Base-by-base conservation (phyloP, 35 echinoderm and acorn worm species). In the Acanthaster planci region DNA sequence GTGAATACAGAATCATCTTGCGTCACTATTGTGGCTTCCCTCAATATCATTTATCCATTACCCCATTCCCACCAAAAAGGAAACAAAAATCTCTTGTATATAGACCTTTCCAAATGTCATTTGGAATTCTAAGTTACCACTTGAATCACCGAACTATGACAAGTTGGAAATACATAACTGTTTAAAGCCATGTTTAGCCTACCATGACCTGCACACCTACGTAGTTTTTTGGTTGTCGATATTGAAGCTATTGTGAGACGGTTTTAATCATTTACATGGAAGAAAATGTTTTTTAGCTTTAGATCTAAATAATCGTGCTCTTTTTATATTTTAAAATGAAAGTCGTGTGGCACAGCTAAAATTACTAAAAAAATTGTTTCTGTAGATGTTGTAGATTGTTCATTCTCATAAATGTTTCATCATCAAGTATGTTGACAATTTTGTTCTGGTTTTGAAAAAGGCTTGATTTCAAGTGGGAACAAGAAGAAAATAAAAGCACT, bases 271-370 rank as follows among this genome's bases (percentile, higher is more conserved):
- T 72, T 31, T 10, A 27, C 26, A 29, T 31, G 30, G 30, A 72
- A 68, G 34, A 72, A 72, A 72, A 72, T 35, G 64, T 72, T 72
- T 72, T 72, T 72, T 72, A 72, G 64, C 64, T 72, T 72, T 31
- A 34, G 34, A 31, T 16, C 34, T 27, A 72, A 72, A 10, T 72
- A 14, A 19, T 72, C 23, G 64, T 72, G 64, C 64, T 72, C 64
- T 72, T 72, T 72, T 72, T 72, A 72, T 72, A 72, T 72, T 34
- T 72, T 72, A 72, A 72, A 47, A 72, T 72, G 22, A 0, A 14
- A 27, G 64, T 72, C 64, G 14, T 72, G 64, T 72, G 64, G 64
- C 64, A 14, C 64, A 29, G 64, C 64, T 72, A 26, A 72, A 47
- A 35, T 72, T 67, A 67, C 59, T 67, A n/a, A 67, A n/a, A 21